Evolutionary conservation across 2,888 invertebrate species (phyloP), one percentile per base, ranked within the genome.

Genomic region (Cotesia congregata): DNA sequence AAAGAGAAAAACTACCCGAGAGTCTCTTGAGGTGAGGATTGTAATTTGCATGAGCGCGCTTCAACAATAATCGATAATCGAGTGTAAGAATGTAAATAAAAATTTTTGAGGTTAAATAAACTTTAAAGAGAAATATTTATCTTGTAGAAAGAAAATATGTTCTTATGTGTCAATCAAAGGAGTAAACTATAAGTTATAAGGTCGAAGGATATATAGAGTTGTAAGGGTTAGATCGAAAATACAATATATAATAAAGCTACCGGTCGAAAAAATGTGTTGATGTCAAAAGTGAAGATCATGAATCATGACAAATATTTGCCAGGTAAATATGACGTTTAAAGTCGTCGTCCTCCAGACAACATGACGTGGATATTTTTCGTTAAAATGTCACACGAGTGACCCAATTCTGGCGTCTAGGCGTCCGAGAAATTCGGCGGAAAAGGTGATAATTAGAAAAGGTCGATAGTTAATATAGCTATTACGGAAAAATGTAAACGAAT

Each of bases 271-370:
- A 30, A 30, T 30, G 30, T 30, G 30, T 30, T 30, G 30, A 30
- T 30, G 3, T 30, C 30, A 30, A 30, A 30, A 30, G 30, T 30
- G 30, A 30, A 30, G 30, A 30, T 30, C 30, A 30, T 30, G 30
- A 30, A 50, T 50, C 50, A 67, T 40, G 40, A 30, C 9, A 20
- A 69, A 69, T 69, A 41, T 69, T 69, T 50, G 6, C n/a, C 50
- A 4, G 50, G 59, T 17, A 69, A 50, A 69, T 69, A 59, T 69
- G 20, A 50, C 4, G 9, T 17, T 39, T 9, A 20, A 15, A 17
- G 62, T 62, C 62, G 17, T 62, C 17, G 62, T 20, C 62, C 62
- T 20, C 20, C 6, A 17, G 62, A 62, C 20, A 62, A 62, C 15
- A 3, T 62, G 15, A 62, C 62, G 6, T 50, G 50, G 6, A 15